Base-by-base conservation (phyloP, 2,888 invertebrate genomes). In the Anarsia innoxiella region DNA sequence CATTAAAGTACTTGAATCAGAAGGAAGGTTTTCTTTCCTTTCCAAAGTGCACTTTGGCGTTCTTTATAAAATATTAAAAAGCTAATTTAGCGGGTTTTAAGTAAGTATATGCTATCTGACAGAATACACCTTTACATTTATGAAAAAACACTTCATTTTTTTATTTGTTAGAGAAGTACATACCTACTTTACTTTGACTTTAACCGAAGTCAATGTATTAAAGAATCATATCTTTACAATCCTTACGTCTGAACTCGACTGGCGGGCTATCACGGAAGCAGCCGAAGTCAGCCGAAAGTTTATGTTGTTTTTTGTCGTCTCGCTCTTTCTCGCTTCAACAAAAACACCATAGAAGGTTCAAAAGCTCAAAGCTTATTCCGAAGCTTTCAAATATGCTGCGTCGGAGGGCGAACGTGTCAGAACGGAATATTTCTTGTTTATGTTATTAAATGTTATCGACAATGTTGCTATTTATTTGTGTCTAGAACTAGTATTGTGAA, bases 261-360 rank as follows among this genome's bases (percentile, higher is more conserved):
- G 59, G 54, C 68, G 56, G 51, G 57, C 53, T 43, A 49, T 49
- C 42, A 62, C 80, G 79, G 65, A 70, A 66, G 48, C 39, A 46
- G 46, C 70, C 83, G 83, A 79, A 51, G 53, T 47, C 45, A 43
- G 35, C 71, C 83, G 83, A 83, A 73, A 63, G 63, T 61, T 68
- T 61, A 71, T 72, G 72, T 72, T 70, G 67, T 70, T 75, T 75
- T 67, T 64, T 64, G 47, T 51, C 61, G 49, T 82, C 80, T 69
- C 72, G 45, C 66, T 82, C 75, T 58, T 48, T 47, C 71, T 41
- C 64, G 57, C 63, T 54, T 60, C 70, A 69, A 69, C 41, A 75
- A 77, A 25, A 78, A 73, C 73, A 72, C 53, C 56, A 56, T 35
- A 16, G 16, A 6, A 49, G 48, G 49, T 44, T 45, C 29, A 48